Evolutionary conservation across 2,113 vertebrate genomes (phyloP).

Genomic region (Brienomyrus brachyistius): DNA sequence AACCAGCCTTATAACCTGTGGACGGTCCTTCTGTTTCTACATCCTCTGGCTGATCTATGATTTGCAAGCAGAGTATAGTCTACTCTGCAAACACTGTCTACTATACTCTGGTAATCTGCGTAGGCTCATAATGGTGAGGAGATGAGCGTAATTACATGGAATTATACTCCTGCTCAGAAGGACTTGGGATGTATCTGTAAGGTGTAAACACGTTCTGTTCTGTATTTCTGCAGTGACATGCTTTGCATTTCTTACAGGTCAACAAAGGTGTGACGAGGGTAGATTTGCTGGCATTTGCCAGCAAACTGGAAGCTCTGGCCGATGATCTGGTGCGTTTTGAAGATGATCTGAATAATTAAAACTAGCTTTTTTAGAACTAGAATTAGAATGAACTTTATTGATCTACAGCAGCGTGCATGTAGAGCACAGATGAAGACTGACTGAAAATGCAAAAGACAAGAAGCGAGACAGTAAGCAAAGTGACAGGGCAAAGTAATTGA

Average conservation of each 20-base stretch:
- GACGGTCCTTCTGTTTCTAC: background rate
- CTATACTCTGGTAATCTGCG: background rate
- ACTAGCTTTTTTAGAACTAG: background rate
- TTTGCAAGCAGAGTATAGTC: background rate
- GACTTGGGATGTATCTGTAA: background rate
- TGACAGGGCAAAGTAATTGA: background rate
- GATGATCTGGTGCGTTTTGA: slow-evolving; percentile 68
- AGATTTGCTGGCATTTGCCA: slow-evolving; percentile 73
- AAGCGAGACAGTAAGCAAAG: background rate
- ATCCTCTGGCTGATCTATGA: background rate
- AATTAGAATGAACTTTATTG: background rate
- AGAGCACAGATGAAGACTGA: background rate
- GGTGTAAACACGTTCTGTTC: background rate
- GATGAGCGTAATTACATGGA: background rate
- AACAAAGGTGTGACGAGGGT: slow-evolving; percentile 70
- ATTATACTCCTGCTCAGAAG: background rate
- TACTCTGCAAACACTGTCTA: background rate
- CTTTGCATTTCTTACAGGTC: slow-evolving; percentile 55
- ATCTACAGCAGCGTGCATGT: background rate
- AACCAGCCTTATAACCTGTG: slow-evolving; percentile 7
- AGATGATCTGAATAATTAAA: background rate
- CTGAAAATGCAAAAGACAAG: background rate
- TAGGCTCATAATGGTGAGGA: background rate
- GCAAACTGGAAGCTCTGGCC: slow-evolving; percentile 69
- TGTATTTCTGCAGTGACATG: slow-evolving; percentile 15